Conservation (phyloP, 2,797 vertebrate genomes). For the Gymnodraco acuticeps region DNA sequence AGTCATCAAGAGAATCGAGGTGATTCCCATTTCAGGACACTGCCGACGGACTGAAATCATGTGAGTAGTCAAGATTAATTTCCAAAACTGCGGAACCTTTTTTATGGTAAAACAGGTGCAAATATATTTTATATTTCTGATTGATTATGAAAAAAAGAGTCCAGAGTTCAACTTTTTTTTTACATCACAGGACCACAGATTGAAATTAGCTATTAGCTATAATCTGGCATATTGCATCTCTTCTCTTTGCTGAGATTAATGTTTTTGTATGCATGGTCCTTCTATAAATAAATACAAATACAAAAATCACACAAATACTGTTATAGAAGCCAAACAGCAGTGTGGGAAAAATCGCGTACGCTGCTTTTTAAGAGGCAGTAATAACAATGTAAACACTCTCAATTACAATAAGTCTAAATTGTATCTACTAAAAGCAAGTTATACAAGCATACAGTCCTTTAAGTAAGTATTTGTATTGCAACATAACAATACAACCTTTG, state of each 20-base stretch:
- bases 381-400: neutral
- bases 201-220: too few species aligned
- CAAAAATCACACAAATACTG: neutral
- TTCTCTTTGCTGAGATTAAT: too few species aligned
- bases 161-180: neutral
- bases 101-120: neutral
- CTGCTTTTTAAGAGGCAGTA: neutral
- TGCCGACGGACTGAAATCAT: constrained; percentile 65
- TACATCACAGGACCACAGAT: too few species aligned
- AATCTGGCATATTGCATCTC: too few species aligned
- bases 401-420: neutral
- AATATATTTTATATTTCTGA: neutral
- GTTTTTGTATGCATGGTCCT: too few species aligned
- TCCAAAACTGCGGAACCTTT: neutral
- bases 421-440: neutral
- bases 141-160: too few species aligned
- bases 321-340: neutral
- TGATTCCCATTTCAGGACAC: constrained; percentile 51
- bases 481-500: neutral
- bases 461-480: neutral
- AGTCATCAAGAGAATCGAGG: constrained; percentile 44
- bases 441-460: neutral
- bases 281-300: too few species aligned
- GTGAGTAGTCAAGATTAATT: constrained; percentile 56
- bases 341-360: neutral